A percentile compares a stretch with the other conserved stretches of the same genome.
These are phyloP conservation scores for Ceryle rudis DNA, from an alignment of 2,797 vertebrate genomes.

Conservation along the genomic window DNA sequence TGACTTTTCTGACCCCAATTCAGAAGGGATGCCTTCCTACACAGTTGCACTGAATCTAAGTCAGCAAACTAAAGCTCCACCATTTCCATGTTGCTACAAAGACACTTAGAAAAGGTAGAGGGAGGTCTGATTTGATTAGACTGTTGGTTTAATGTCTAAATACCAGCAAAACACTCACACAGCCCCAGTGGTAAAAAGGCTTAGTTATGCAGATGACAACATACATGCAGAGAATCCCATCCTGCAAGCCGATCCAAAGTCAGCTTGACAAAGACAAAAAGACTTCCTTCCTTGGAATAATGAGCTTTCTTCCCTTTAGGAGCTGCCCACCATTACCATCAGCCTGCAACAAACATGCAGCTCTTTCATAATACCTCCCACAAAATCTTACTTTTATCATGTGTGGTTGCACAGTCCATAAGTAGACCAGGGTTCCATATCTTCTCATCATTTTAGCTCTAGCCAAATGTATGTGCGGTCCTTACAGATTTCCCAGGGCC, in stretches of 20 bases:
- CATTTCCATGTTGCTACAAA: accelerated
- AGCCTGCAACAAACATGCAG: neutral
- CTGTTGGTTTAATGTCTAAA: neutral
- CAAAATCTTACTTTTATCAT: neutral
- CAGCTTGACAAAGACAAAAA: neutral
- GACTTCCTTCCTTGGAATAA: neutral
- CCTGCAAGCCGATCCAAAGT: neutral
- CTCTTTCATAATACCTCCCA: neutral
- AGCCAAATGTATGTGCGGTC: neutral
- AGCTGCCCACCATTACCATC: neutral
- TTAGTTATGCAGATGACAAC: neutral
- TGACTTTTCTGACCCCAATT: neutral
- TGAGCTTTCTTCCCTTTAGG: neutral
- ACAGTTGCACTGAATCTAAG: neutral
- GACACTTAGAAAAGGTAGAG: neutral
- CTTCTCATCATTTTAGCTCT: neutral
- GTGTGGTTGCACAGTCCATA: neutral
- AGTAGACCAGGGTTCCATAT: neutral
- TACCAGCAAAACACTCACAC: neutral
- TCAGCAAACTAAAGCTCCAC: neutral
- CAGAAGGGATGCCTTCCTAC: neutral
- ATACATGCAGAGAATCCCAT: neutral
- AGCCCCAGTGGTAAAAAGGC: neutral
- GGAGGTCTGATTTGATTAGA: neutral
- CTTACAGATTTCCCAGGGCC: neutral